Base-by-base conservation (phyloP, 2,113 vertebrate genomes). In the Colossoma macropomum region DNA sequence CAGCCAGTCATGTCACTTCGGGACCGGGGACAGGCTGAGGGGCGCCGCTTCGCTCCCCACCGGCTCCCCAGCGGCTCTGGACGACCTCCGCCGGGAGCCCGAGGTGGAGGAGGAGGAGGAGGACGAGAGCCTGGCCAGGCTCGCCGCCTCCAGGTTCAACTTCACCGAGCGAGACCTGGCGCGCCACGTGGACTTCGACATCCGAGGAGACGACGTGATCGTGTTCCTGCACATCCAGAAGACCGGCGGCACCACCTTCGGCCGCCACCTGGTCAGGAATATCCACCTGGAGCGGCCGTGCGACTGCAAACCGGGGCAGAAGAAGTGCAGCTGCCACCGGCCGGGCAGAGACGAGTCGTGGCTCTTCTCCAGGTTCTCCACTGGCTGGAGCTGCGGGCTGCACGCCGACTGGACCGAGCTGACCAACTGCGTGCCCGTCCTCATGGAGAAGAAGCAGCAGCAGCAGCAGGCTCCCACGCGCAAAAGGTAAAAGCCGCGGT, bases 161-260 rank as follows among this genome's bases (percentile, higher is more conserved):
- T 98, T 99, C 92, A 94, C 94, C 11, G 94, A 92, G 17, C 92
- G 96, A 86, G 97, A 98, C 90, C 93, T 98, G 41, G 94, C 95
- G 85, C 94, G 96, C 77, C 95, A 95, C 84, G 96, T 95, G 93
- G 95, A 95, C 84, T 98, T 99, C 93, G 95, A 98, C 90, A 97
- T 99, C 86, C 95, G 95, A 75, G 97, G 95, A 76, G 95, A 96
- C 89, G 97, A 98, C 91, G 96, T 98, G 94, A 97, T 99, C 25
- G 98, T 98, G 56, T 99, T 99, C 84, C 89, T 99, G 75, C 98
- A 99, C 94, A 99, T 99, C 91, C 98, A 99, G 93, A 99, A 99
- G 91, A 99, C 98, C 5, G 98, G 97, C 1, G 97, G 98, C 54
- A 99, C 98, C 85, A 99, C 98, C 32, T 99, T 99, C 91, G 98